Evolutionary conservation across 1,140 invertebrate genomes (phyloP), one percentile per base, ranked within the genome.

Genomic region (Lineus longissimus): DNA sequence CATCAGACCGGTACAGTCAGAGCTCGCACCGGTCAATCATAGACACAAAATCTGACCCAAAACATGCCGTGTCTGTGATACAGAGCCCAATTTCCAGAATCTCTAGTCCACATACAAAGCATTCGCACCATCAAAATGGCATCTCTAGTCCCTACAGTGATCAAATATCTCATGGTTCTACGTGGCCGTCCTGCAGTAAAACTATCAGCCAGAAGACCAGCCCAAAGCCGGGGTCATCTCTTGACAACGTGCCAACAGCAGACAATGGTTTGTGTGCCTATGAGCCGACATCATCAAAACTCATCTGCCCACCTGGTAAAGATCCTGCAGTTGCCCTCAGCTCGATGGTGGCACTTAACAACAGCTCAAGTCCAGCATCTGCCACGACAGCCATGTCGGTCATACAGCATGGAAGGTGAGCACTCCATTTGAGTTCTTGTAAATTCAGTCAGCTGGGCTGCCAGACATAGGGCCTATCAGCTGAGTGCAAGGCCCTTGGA

Each of bases 361-460:
- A 25, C 23, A 57, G 23, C 31, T 31, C 68, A 59, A 77, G 67
- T 63, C 72, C 75, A 13, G 68, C 71, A 25, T 61, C 70, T n/a
- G 71, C 68, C 23, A 64, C 70, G 0, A 73, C 72, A 0, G 71
- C 71, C 1, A 70, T 74, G 13, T 78, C 76, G n/a, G 76, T 78
- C 19, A 78, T 78, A 43, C 76, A 78, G 25, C 61, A 63, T 31
- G 30, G 33, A 19, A 67, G 63, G 68, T 70, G 45, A 68, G 63
- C 29, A 33, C 55, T 65, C 62, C 22, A 43, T 65, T 58, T 36
- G 33, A 7, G 33, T 36, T 15, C 33, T 36, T n/a, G n/a, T n/a
- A n/a, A n/a, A n/a, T n/a, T n/a, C n/a, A n/a, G n/a, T n/a, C n/a
- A n/a, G n/a, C n/a, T n/a, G n/a, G n/a, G n/a, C n/a, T n/a, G n/a